Evolutionary conservation across 2,888 invertebrate genomes (phyloP), one percentile per base, ranked within the genome.

Genomic region (Apotomis capreana): DNA sequence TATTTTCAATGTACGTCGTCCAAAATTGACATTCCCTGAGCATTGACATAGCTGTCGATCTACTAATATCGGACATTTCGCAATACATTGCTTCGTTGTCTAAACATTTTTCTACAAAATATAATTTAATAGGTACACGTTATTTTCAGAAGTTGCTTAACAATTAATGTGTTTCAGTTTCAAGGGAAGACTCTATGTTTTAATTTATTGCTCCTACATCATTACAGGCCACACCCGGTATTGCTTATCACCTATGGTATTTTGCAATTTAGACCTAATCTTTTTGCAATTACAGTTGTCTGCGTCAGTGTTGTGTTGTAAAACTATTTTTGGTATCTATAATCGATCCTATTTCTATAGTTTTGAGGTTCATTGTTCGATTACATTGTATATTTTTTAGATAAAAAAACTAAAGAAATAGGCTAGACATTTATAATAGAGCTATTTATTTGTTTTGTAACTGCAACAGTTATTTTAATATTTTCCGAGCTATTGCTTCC

Each of bases 371-470:
- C n/a, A 61, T 4, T 55, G 26, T 71, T 44, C 44, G 36, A 59
- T 12, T 49, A 51, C 6, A 5, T 37, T 3, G 6, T 3, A 5
- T 40, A 40, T 51, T 40, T 15, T 6, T 65, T 37, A 49, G 10
- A 55, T 37, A 52, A 40, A 51, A 51, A 13, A 60, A 61, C 12
- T 5, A 62, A 26, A 36, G 51, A 63, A 65, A 59, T 46, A 46
- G 63, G 26, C 68, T 72, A 72, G 72, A 63, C 63, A 44, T 63
- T 68, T 51, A 52, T 62, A 71, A 72, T 62, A 52, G 52, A 13
- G 60, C 58, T 63, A 36, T 63, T 64, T 64, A 59, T 52, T 49
- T 63, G 36, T 72, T 59, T 59, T 36, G 68, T 58, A 72, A 72
- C 62, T 26, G 51, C 49, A 62, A 68, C 49, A 9, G 54, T 72